Conservation (phyloP, 2,797 vertebrate genomes). For the Pipistrellus pygmaeus region DNA sequence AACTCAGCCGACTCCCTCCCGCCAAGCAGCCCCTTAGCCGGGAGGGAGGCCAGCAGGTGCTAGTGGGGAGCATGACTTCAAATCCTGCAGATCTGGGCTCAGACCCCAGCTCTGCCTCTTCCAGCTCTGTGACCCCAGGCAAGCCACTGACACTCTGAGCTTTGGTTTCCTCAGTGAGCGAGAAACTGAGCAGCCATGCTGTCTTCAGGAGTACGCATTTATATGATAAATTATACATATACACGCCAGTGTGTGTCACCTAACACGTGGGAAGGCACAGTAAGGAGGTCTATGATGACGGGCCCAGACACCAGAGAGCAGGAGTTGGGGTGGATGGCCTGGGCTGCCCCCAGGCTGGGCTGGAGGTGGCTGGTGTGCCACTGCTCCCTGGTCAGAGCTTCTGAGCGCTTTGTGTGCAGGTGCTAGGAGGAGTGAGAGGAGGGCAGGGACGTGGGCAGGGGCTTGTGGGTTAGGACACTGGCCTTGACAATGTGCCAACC, state of each 20-base stretch:
- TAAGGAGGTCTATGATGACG: background rate
- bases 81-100: conserved; percentile 23
- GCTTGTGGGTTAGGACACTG: background rate
- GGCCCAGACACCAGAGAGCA: background rate
- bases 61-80: background rate
- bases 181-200: background rate
- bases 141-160: conserved; percentile 38
- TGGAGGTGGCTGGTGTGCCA: background rate
- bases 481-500: background rate
- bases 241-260: background rate
- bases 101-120: background rate
- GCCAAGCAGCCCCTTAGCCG: background rate
- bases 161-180: background rate
- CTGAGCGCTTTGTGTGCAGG: background rate
- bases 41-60: conserved; percentile 36
- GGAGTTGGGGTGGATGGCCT: background rate
- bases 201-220: background rate
- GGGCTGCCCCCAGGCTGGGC: background rate
- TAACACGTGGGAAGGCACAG: background rate
- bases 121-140: conserved; percentile 34
- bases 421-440: background rate
- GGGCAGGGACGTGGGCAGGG: background rate
- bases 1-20: background rate
- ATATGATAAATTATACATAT: background rate
- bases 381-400: background rate